Percentiles rank a stretch among this genome's conserved stretches.
Conservation (phyloP, 2,113 vertebrate genomes). For the Antigone vipio region DNA sequence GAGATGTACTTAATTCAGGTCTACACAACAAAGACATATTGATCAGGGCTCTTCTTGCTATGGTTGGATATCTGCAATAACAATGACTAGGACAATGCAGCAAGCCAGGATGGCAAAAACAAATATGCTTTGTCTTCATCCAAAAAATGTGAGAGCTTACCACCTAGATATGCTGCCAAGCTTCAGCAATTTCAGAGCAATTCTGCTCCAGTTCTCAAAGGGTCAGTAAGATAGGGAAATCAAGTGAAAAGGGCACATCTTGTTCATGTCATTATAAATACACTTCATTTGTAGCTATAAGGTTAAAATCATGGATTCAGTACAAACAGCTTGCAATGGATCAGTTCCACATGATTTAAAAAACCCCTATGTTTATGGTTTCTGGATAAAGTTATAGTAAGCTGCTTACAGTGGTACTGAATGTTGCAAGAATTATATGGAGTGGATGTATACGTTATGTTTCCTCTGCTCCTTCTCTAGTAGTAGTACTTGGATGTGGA, state of each 20-base stretch:
- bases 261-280: not conserved
- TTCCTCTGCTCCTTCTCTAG: not conserved
- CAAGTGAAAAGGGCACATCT: not conserved
- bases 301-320: not conserved
- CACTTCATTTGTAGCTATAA: not conserved
- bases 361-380: not conserved
- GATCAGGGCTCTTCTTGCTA: not conserved
- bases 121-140: not conserved
- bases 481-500: not conserved
- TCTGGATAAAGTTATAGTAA: not conserved
- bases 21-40: conserved; percentile 2
- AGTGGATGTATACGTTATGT: not conserved
- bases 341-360: not conserved
- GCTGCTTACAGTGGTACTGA: not conserved
- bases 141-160: not conserved
- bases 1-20: conserved; percentile 55
- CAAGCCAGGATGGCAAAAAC: not conserved
- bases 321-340: not conserved
- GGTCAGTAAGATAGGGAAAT: not conserved
- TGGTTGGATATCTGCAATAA: not conserved
- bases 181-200: not conserved
- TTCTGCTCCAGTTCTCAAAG: not conserved
- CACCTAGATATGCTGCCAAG: not conserved
- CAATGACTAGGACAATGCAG: not conserved
- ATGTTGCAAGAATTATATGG: not conserved